These are phyloP conservation scores for Fulmarus glacialis DNA, from an alignment of 2,113 vertebrate species.

Conservation along the genomic window DNA sequence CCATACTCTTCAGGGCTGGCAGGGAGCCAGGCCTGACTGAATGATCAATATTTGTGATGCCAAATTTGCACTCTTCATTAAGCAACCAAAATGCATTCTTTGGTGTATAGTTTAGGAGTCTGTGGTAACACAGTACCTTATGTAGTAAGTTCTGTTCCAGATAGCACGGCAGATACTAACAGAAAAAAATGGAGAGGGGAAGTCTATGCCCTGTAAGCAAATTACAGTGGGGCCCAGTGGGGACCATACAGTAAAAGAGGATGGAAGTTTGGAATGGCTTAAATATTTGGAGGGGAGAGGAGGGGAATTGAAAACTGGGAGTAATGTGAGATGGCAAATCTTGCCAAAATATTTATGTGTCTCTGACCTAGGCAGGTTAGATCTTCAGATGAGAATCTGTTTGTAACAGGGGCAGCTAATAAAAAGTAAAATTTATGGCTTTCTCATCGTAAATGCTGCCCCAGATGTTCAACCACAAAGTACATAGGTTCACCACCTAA, in stretches of 20 bases:
- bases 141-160: neutral
- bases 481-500: conserved; percentile 47
- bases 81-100: neutral
- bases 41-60: neutral
- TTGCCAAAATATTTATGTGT: conserved; percentile 68
- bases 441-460: conserved; percentile 39
- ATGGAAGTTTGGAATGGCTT: conserved; percentile 57
- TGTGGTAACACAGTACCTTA: neutral
- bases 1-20: neutral
- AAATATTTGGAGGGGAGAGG: conserved; percentile 35
- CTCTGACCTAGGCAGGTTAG: conserved; percentile 61
- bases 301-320: conserved; percentile 14
- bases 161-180: neutral
- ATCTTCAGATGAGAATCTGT: conserved; percentile 62
- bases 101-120: neutral
- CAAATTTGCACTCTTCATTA: neutral
- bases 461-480: conserved; percentile 62
- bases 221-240: conserved; percentile 16
- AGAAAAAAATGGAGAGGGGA: conserved; percentile 10
- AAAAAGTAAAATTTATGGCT: conserved; percentile 55
- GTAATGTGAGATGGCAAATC: conserved; percentile 34
- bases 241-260: neutral
- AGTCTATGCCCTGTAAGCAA: conserved; percentile 24
- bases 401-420: conserved; percentile 47
- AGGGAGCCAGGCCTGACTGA: neutral